These are phyloP conservation scores for Acanthochromis polyacanthus DNA, from an alignment of 2,113 vertebrate species.

Conservation along the genomic window DNA sequence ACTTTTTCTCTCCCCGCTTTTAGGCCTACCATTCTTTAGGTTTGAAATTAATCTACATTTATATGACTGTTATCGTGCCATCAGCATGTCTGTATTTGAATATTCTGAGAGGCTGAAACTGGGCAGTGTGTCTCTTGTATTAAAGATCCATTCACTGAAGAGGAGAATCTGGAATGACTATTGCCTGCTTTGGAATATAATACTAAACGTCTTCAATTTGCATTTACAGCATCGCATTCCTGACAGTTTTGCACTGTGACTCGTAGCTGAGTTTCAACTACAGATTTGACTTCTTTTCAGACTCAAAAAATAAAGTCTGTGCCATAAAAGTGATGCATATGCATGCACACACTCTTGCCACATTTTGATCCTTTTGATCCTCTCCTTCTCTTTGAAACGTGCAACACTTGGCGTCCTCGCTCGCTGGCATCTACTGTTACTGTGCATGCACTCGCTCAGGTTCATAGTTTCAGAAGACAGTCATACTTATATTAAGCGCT, in stretches of 20 bases:
- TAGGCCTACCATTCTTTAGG: neutral
- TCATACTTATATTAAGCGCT: constrained; percentile 11
- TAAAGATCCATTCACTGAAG: constrained; percentile 3
- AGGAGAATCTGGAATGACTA: constrained; percentile 19
- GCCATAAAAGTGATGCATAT: constrained; percentile 56
- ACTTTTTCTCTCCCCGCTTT: neutral
- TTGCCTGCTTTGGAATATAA: constrained; percentile 31
- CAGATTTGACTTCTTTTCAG: constrained; percentile 19
- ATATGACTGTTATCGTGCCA: neutral
- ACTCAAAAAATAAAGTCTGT: constrained; percentile 30
- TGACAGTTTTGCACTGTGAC: constrained; percentile 16
- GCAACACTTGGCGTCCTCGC: constrained; percentile 39
- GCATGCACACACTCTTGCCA: constrained; percentile 47
- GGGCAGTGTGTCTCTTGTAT: neutral
- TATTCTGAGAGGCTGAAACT: neutral
- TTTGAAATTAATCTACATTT: neutral
- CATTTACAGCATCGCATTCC: constrained; percentile 12
- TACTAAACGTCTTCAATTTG: constrained; percentile 15
- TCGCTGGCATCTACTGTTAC: constrained; percentile 8
- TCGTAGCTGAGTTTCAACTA: constrained; percentile 27
- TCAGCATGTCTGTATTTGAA: neutral
- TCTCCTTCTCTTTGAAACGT: constrained; percentile 47
- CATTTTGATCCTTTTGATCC: constrained; percentile 44
- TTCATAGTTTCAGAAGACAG: constrained; percentile 6
- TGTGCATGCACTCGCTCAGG: constrained; percentile 1